Percentiles rank a stretch among this genome's conserved stretches.
phyloP scores from a whole-genome alignment of 2,113 vertebrate genomes.

The Syrrhaptes paradoxus region DNA sequence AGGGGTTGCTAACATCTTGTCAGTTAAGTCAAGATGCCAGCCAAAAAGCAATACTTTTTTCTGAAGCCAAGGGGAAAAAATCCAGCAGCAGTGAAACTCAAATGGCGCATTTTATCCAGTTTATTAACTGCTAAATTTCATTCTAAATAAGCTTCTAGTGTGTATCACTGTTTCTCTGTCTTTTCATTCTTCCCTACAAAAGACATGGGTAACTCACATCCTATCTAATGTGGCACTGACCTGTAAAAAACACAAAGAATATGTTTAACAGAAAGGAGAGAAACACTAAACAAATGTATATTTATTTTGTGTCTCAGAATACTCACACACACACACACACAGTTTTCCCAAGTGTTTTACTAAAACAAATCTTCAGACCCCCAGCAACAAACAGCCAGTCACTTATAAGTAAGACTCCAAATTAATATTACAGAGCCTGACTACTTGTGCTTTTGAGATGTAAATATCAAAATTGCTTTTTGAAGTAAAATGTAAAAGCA shows the following conservation, averaged over 20 bases:
- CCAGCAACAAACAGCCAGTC: background rate
- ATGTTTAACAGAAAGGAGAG: background rate
- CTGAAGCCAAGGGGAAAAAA: background rate
- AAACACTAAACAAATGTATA: background rate
- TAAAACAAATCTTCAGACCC: slow-evolving; percentile 18
- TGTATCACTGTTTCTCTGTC: background rate
- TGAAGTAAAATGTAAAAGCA: slow-evolving; percentile 56
- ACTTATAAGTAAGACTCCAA: slow-evolving; percentile 8
- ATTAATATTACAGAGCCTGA: background rate
- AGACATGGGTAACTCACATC: background rate
- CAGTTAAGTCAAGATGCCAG: background rate
- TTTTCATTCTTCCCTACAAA: background rate
- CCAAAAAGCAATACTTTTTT: background rate
- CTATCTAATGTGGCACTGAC: background rate
- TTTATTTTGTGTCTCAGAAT: slow-evolving; percentile 3
- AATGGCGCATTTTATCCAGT: background rate
- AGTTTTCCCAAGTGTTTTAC: background rate
- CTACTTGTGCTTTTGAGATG: slow-evolving; percentile 40
- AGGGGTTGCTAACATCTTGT: background rate
- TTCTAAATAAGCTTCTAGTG: background rate
- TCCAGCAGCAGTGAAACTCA: background rate
- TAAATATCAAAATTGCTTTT: slow-evolving; percentile 46
- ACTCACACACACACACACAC: background rate
- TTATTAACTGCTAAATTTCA: background rate
- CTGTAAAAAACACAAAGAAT: background rate